Conservation (phyloP, 2,888 invertebrate genomes). For the Agonopterix subpropinquella region DNA sequence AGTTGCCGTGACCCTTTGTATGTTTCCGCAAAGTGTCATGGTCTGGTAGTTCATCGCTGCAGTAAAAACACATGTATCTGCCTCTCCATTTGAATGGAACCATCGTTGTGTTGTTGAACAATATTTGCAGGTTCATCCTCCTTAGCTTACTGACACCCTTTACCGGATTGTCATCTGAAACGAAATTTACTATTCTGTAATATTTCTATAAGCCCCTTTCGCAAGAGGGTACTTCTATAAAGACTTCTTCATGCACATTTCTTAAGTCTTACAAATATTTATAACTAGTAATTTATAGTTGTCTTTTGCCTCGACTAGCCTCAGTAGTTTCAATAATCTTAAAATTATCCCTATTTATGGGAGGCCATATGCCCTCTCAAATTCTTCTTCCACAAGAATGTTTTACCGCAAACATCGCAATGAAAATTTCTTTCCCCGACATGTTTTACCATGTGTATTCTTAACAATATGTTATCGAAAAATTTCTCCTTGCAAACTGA, state of each 20-base stretch:
- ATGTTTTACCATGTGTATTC: slow-evolving; percentile 59
- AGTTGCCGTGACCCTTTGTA: slow-evolving; percentile 41
- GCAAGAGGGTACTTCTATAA: background rate
- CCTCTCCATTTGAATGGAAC: slow-evolving; percentile 62
- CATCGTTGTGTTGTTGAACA: slow-evolving; percentile 59
- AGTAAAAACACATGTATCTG: slow-evolving; percentile 58
- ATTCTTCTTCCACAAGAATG: slow-evolving; percentile 72
- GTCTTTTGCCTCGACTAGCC: too few relatives aligned
- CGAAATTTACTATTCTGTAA: slow-evolving; percentile 40
- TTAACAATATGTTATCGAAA: slow-evolving; percentile 32
- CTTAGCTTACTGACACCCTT: slow-evolving; percentile 32
- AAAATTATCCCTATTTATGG: slow-evolving; percentile 7
- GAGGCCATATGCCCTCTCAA: slow-evolving; percentile 62
- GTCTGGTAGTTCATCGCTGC: slow-evolving; percentile 37
- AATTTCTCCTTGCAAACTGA: slow-evolving; percentile 36
- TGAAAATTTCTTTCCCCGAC: slow-evolving; percentile 59
- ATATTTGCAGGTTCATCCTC: slow-evolving; percentile 43
- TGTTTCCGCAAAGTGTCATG: slow-evolving; percentile 38
- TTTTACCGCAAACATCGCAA: slow-evolving; percentile 71
- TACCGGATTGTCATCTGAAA: slow-evolving; percentile 55
- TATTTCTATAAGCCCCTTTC: slow-evolving; percentile 12
- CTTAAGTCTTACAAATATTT: background rate
- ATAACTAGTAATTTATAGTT: too few relatives aligned
- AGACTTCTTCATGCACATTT: background rate
- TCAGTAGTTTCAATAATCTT: too few relatives aligned